Conservation (phyloP, 2,797 vertebrate genomes). For the Neosilurus hyrtlii region DNA sequence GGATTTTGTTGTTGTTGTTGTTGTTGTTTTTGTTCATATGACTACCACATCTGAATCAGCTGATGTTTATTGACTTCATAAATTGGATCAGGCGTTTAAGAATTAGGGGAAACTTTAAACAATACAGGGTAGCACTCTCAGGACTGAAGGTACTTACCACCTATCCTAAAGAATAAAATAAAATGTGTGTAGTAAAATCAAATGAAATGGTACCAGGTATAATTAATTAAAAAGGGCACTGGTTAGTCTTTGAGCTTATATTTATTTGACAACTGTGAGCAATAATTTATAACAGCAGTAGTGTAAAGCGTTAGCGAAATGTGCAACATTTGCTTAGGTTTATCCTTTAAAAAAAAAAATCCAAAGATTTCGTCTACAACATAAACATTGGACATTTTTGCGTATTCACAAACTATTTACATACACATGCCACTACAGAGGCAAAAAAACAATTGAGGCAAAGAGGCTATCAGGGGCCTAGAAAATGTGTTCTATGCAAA, state of each 20-base stretch:
- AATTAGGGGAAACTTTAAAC: background rate
- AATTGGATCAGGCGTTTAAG: slow-evolving; percentile 1
- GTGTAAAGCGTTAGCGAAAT: slow-evolving; percentile 95
- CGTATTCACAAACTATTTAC: slow-evolving; percentile 86
- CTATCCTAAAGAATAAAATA: background rate
- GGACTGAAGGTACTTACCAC: background rate
- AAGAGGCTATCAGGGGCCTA: slow-evolving; percentile 67
- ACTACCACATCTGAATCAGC: background rate
- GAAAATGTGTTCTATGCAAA: slow-evolving; percentile 80
- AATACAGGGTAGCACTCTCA: background rate
- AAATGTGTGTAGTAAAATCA: background rate
- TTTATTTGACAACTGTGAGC: slow-evolving; percentile 88
- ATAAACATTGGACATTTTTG: slow-evolving; percentile 88
- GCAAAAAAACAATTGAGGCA: slow-evolving; percentile 84
- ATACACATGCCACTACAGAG: slow-evolving; percentile 81
- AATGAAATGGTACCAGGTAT: background rate
- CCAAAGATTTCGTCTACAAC: slow-evolving; percentile 88
- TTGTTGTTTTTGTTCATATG: background rate
- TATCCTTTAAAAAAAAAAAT: slow-evolving; percentile 75
- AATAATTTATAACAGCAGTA: slow-evolving; percentile 97
- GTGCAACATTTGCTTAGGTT: slow-evolving; percentile 87
- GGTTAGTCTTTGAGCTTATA: slow-evolving; percentile 66
- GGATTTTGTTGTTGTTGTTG: background rate
- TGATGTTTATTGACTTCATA: background rate
- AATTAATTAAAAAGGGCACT: slow-evolving; percentile 34